A percentile compares a stretch with the other conserved stretches of the same genome.
phyloP scores from a whole-genome alignment of 1,140 invertebrate genomes.

The Trissolcus basalis region DNA sequence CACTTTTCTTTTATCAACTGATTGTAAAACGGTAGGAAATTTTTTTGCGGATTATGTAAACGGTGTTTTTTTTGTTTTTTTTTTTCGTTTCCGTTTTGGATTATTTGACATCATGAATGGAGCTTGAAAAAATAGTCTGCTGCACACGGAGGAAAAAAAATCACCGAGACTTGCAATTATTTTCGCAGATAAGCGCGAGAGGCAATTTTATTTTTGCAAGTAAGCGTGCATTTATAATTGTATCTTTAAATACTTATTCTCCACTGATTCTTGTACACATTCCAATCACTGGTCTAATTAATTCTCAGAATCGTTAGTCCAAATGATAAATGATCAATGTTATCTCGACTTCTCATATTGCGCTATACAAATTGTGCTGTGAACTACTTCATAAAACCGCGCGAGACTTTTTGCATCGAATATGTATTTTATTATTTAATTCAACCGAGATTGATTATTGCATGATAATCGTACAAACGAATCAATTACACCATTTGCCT shows the following conservation, averaged over 20 bases:
- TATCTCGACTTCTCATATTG: slow-evolving; percentile 54
- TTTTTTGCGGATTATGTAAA: no score
- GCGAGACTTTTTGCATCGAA: slow-evolving; percentile 13
- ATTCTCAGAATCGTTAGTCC: slow-evolving; percentile 62
- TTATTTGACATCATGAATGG: no score
- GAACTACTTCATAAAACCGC: slow-evolving; percentile 36
- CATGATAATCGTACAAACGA: slow-evolving; percentile 5
- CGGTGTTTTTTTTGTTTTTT: no score
- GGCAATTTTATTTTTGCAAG: slow-evolving; percentile 40
- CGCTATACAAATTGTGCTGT: slow-evolving; percentile 51
- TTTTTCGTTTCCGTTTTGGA: no score
- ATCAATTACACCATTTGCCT: slow-evolving; percentile 8
- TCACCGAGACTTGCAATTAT: slow-evolving; percentile 8
- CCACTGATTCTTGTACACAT: slow-evolving; percentile 47
- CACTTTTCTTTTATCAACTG: no score
- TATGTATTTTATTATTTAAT: slow-evolving; percentile 32
- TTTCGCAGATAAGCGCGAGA: neutral
- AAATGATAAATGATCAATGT: slow-evolving; percentile 62
- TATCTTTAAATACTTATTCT: slow-evolving; percentile 39
- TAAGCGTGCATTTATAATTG: slow-evolving; percentile 45
- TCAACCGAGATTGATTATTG: slow-evolving; percentile 13
- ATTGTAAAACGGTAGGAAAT: no score
- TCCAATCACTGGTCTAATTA: slow-evolving; percentile 60
- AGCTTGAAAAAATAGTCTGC: no score
- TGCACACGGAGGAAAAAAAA: slow-evolving; percentile 1